phyloP scores from a whole-genome alignment of 2,797 vertebrate species.

The Rhinella marina region DNA sequence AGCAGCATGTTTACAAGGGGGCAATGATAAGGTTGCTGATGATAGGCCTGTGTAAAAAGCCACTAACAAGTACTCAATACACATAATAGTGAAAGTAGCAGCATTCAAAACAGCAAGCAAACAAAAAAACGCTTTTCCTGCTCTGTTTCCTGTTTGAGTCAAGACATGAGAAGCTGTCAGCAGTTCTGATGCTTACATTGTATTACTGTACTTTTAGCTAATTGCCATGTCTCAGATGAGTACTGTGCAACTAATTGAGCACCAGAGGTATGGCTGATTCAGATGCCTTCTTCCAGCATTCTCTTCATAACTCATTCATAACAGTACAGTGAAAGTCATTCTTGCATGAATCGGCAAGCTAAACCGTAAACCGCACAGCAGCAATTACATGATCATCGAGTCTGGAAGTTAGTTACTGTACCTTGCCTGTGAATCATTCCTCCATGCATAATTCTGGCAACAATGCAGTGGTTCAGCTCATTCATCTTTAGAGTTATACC shows the following conservation, averaged over 20 bases:
- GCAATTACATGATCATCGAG: background rate
- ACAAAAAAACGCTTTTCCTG: too few relatives aligned
- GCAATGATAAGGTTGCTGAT: too few relatives aligned
- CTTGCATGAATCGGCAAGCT: background rate
- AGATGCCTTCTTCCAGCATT: background rate
- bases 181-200: background rate
- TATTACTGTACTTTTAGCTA: background rate
- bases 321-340: background rate
- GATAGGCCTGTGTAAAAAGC: too few relatives aligned
- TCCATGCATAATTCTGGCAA: slow-evolving; percentile 97
- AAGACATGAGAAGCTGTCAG: too few relatives aligned
- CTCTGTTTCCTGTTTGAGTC: too few relatives aligned
- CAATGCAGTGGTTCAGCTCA: slow-evolving; percentile 95
- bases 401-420: slow-evolving; percentile 68
- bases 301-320: slow-evolving; percentile 5
- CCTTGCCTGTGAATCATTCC: slow-evolving; percentile 99
- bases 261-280: background rate
- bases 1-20: too few relatives aligned
- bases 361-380: background rate
- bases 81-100: too few relatives aligned
- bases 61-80: too few relatives aligned
- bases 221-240: background rate
- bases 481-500: slow-evolving; percentile 99
- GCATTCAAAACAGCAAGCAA: too few relatives aligned
- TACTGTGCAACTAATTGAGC: background rate